These are phyloP conservation scores for Natrix natrix DNA, from an alignment of 2,797 vertebrate species.

Conservation along the genomic window DNA sequence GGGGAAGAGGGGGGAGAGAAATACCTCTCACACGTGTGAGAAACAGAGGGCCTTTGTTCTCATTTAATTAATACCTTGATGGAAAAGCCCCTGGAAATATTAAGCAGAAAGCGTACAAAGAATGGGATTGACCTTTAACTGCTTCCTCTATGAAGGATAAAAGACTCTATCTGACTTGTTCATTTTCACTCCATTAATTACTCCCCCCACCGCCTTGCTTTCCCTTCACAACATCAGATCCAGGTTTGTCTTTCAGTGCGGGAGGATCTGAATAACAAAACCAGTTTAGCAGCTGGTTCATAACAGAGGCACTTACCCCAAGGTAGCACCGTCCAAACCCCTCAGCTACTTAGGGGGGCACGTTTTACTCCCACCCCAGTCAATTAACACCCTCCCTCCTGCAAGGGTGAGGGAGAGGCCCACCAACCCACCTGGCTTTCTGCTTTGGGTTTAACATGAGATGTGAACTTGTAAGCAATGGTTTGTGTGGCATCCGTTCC, in stretches of 20 bases:
- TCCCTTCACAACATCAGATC: background rate
- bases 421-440: background rate
- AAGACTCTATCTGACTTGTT: slow-evolving; percentile 16
- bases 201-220: background rate
- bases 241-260: background rate
- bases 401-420: background rate
- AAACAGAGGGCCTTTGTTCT: background rate
- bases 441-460: background rate
- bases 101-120: slow-evolving; percentile 13
- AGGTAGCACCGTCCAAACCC: background rate
- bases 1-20: background rate
- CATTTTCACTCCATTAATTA: background rate
- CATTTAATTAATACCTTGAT: slow-evolving; percentile 17
- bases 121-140: slow-evolving; percentile 13
- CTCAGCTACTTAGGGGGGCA: background rate
- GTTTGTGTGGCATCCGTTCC: background rate
- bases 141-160: slow-evolving; percentile 12
- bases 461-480: background rate
- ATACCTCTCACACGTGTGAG: slow-evolving; percentile 23
- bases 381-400: background rate
- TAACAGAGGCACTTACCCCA: background rate
- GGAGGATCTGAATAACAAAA: background rate
- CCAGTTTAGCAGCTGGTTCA: background rate
- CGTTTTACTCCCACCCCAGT: background rate
- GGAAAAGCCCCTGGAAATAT: slow-evolving; percentile 16